Percentiles rank a stretch among this genome's conserved stretches.
phyloP scores from a whole-genome alignment of 2,797 vertebrate species.

The Galago senegalensis region DNA sequence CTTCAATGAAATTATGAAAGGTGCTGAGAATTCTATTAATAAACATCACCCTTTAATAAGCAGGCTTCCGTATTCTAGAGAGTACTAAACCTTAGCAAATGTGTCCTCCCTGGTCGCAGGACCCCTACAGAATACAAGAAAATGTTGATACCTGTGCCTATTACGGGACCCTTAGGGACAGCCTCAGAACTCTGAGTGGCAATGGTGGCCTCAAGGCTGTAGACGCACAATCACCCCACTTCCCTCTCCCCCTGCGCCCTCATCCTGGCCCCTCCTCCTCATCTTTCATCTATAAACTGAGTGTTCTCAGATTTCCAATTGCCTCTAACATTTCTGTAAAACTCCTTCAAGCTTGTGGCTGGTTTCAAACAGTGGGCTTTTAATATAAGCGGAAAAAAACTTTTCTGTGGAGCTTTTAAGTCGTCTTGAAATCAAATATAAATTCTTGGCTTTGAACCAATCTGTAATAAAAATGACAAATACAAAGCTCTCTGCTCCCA shows the following conservation, averaged over 20 bases:
- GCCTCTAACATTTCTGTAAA: not conserved
- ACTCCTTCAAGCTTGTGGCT: not conserved
- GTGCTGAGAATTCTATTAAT: not conserved
- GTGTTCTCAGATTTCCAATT: not conserved
- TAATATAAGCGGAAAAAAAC: conserved; percentile 20
- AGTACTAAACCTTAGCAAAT: conserved; percentile 11
- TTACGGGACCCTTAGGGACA: not conserved
- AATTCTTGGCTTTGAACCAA: conserved; percentile 52
- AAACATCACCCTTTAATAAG: not conserved
- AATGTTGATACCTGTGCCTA: not conserved
- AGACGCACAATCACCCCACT: not conserved
- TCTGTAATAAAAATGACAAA: conserved; percentile 43
- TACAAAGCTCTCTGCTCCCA: not conserved
- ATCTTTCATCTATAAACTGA: not conserved
- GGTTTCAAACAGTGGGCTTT: not conserved
- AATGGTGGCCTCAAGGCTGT: not conserved
- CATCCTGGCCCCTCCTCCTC: not conserved
- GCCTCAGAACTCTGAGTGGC: not conserved
- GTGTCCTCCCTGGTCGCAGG: not conserved
- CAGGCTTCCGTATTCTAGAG: not conserved
- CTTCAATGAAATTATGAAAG: not conserved
- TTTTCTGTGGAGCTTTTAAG: conserved; percentile 15
- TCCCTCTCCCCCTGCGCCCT: too few species aligned
- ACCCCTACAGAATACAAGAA: not conserved
- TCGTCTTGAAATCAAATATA: conserved; percentile 46